These are phyloP conservation scores for Rousettus madagascariensis DNA, from an alignment of 2,797 vertebrate genomes.

Conservation along the genomic window DNA sequence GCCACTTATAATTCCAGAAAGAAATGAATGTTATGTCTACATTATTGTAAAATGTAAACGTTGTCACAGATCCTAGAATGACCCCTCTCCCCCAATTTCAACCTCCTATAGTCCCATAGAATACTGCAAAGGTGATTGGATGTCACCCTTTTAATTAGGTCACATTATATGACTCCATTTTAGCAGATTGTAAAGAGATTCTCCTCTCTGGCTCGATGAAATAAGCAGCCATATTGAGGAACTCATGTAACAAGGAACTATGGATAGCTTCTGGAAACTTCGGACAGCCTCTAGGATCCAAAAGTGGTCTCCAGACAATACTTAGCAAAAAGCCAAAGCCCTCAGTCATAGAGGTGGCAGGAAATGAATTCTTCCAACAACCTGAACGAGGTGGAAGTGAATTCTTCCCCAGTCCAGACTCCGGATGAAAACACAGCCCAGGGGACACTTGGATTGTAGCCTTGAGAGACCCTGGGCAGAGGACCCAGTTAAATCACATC, in stretches of 20 bases:
- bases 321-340: neutral
- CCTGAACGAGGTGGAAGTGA: rapidly evolving
- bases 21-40: neutral
- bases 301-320: neutral
- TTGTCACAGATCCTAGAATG: neutral
- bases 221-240: neutral
- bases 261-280: neutral
- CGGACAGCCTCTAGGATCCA: neutral
- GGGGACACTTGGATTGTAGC: neutral
- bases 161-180: neutral
- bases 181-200: neutral
- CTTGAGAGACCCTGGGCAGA: neutral
- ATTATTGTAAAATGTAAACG: neutral
- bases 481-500: neutral
- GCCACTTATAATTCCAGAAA: neutral
- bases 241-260: neutral
- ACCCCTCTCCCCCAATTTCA: neutral
- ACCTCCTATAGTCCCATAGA: neutral
- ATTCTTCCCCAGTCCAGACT: neutral
- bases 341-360: rapidly evolving
- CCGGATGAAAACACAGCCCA: neutral
- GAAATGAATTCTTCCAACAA: neutral
- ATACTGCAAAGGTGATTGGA: neutral
- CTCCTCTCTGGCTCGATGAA: neutral
- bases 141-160: neutral